Conservation (phyloP, 2,113 vertebrate species). For the Caranx ignobilis region DNA sequence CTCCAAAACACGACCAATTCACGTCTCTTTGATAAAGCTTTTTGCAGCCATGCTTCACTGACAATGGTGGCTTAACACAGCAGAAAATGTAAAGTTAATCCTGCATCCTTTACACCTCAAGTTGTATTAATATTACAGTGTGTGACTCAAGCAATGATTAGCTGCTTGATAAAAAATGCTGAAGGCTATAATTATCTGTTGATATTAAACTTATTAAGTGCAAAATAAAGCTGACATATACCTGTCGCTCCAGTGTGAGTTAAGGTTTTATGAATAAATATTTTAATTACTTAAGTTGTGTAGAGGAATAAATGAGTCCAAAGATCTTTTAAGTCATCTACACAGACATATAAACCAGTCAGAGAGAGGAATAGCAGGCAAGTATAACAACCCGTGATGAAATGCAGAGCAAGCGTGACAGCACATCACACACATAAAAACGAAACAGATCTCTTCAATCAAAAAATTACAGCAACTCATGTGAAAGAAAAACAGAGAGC, state of each 20-base stretch:
- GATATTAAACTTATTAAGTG: background rate
- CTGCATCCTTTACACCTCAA: background rate
- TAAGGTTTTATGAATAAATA: background rate
- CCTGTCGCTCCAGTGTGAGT: background rate
- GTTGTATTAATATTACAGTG: background rate
- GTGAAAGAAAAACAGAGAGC: conserved; percentile 2
- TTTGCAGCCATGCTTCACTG: background rate
- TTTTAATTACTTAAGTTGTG: background rate
- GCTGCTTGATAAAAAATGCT: background rate
- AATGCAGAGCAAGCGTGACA: conserved; percentile 47
- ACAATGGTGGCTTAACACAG: background rate
- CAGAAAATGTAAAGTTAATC: background rate
- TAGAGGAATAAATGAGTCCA: background rate
- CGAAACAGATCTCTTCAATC: conserved; percentile 2
- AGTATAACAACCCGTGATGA: conserved; percentile 49
- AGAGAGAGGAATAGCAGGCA: conserved; percentile 23
- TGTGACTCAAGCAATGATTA: background rate
- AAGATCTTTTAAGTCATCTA: background rate
- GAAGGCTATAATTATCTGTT: background rate
- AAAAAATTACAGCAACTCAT: conserved; percentile 3
- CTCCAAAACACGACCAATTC: background rate
- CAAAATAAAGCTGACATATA: background rate
- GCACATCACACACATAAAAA: conserved; percentile 8
- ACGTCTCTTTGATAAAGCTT: conserved; percentile 15
- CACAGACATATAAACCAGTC: conserved; percentile 3